phyloP scores from a whole-genome alignment of 2,113 vertebrate species.

The Motacilla alba region DNA sequence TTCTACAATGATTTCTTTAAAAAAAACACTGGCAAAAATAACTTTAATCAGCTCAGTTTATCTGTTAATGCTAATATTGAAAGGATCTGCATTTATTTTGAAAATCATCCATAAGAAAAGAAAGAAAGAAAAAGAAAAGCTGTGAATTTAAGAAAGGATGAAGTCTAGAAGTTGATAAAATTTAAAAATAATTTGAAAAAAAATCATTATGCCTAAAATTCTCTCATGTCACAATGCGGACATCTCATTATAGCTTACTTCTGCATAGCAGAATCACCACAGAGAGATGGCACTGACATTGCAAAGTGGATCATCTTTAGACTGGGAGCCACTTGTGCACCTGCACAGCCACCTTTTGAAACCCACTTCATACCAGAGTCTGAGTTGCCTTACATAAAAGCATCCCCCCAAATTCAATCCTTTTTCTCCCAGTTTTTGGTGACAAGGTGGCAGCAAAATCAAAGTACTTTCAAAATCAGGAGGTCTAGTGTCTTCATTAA shows the following conservation, averaged over 20 bases:
- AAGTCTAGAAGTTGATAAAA: not conserved
- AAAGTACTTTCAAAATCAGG: not conserved
- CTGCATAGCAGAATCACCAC: not conserved
- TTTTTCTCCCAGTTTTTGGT: not conserved
- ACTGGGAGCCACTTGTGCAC: not conserved
- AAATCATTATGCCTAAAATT: not conserved
- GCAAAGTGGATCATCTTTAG: not conserved
- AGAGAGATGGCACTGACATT: not conserved
- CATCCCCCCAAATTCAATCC: not conserved
- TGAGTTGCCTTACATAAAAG: not conserved
- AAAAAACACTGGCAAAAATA: not conserved
- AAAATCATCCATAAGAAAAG: not conserved
- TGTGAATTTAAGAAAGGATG: not conserved
- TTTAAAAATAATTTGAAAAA: not conserved
- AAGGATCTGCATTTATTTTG: not conserved
- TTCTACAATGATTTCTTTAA: not conserved
- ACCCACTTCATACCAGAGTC: not conserved
- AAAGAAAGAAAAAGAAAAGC: not conserved
- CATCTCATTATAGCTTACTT: not conserved
- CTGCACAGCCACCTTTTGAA: not conserved
- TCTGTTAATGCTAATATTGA: not conserved
- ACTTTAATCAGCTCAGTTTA: constrained; percentile 9
- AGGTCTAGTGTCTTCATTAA: not conserved
- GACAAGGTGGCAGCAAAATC: not conserved
- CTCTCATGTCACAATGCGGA: not conserved